A percentile compares a stretch with the other conserved stretches of the same genome.
Conservation (phyloP, 2,113 vertebrate genomes). For the Caracal caracal region DNA sequence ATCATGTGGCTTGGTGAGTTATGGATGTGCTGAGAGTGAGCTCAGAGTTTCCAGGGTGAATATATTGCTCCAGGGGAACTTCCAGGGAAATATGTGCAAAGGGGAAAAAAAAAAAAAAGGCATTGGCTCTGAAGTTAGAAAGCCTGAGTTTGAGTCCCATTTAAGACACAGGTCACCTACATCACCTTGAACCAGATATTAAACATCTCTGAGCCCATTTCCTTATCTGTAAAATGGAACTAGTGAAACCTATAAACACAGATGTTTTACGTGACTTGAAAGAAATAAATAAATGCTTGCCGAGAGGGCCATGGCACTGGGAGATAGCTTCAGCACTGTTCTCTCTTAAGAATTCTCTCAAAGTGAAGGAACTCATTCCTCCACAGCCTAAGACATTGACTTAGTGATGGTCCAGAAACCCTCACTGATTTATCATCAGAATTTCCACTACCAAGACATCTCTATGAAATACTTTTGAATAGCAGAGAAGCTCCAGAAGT, state of each 20-base stretch:
- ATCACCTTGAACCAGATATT: not conserved
- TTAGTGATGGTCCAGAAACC: not conserved
- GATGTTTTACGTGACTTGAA: not conserved
- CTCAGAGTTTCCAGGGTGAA: slow-evolving; percentile 67
- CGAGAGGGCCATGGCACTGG: not conserved
- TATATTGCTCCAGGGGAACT: slow-evolving; percentile 60
- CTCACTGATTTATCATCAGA: not conserved
- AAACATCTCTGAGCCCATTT: not conserved
- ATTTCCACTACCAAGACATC: not conserved
- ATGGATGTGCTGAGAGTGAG: slow-evolving; percentile 16
- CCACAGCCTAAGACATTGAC: not conserved
- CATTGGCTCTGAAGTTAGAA: not conserved
- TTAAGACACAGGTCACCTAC: not conserved
- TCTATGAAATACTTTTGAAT: not conserved
- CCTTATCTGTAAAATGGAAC: not conserved
- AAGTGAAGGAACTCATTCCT: not conserved
- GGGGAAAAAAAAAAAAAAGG: too few relatives aligned
- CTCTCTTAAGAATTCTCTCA: not conserved
- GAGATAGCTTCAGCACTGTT: not conserved
- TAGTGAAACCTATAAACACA: not conserved
- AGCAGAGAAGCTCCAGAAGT: not conserved
- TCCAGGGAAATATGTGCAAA: not conserved
- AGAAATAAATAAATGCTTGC: not conserved
- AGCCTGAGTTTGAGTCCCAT: not conserved
- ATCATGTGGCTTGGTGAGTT: slow-evolving; percentile 43